phyloP scores from a whole-genome alignment of 2,797 vertebrate genomes.

The Aselliscus stoliczkanus region DNA sequence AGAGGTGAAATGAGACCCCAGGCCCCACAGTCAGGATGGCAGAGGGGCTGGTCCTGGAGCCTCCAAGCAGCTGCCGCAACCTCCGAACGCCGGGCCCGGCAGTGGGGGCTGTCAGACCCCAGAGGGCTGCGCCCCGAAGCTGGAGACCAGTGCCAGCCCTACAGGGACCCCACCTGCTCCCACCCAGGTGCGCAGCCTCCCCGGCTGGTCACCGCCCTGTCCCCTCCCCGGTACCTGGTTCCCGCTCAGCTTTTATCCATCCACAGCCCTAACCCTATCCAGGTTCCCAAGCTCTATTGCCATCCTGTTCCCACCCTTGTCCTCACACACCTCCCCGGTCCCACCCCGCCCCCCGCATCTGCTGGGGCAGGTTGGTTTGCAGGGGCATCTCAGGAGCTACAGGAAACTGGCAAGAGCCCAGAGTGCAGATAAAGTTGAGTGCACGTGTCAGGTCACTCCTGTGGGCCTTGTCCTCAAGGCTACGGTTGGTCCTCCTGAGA shows the following conservation, averaged over 20 bases:
- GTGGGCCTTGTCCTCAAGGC: neutral
- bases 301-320: rapidly evolving
- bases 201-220: rapidly evolving
- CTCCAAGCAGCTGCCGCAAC: no score
- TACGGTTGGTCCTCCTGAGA: neutral
- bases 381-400: neutral
- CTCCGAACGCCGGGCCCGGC: rapidly evolving
- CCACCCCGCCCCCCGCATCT: neutral
- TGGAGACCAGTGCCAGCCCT: neutral
- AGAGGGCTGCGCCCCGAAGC: rapidly evolving
- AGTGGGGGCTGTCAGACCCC: rapidly evolving
- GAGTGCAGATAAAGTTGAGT: rapidly evolving
- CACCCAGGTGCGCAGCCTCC: neutral
- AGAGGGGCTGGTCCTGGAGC: no score
- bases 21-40: neutral
- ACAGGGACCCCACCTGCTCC: neutral
- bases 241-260: no score
- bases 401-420: no score
- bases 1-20: neutral
- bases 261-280: no score
- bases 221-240: no score
- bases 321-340: neutral
- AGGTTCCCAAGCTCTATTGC: neutral
- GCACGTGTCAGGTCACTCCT: no score
- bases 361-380: neutral